Evolutionary conservation across 2,113 vertebrate genomes (phyloP).

Genomic region (Xyliphius kryptos): DNA sequence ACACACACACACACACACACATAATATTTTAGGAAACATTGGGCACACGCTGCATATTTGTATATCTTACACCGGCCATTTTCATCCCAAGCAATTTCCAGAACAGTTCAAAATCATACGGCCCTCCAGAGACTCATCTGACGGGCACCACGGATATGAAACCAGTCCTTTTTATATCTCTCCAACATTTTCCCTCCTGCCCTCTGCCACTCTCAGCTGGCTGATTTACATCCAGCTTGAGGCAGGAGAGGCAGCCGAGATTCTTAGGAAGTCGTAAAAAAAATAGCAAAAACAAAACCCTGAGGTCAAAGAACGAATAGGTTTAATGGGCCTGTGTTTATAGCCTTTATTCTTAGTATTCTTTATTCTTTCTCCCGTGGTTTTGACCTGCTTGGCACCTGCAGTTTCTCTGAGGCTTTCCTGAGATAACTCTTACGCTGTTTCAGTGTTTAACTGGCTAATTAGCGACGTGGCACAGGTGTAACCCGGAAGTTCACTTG

Average conservation of each 20-base stretch:
- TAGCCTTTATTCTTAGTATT: no score
- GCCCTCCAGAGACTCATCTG: slow-evolving; percentile 78
- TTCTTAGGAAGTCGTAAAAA: slow-evolving; percentile 73
- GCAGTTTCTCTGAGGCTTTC: slow-evolving; percentile 10
- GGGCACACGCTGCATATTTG: slow-evolving; percentile 59
- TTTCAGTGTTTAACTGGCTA: slow-evolving; percentile 13
- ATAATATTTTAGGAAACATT: slow-evolving; percentile 60
- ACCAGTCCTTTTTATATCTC: slow-evolving; percentile 64
- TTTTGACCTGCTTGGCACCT: background rate
- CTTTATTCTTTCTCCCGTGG: background rate
- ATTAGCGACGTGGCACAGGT: slow-evolving; percentile 16
- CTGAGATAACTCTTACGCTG: background rate
- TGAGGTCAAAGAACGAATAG: slow-evolving; percentile 7
- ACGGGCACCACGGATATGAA: slow-evolving; percentile 70
- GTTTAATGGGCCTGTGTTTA: no score
- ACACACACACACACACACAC: no score
- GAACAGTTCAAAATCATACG: slow-evolving; percentile 74
- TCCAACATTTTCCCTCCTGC: slow-evolving; percentile 70
- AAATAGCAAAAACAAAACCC: slow-evolving; percentile 53
- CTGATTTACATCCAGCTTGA: slow-evolving; percentile 78
- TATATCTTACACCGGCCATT: slow-evolving; percentile 57
- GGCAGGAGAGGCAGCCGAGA: slow-evolving; percentile 58
- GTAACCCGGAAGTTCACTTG: no score
- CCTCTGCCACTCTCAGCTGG: slow-evolving; percentile 74
- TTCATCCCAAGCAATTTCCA: slow-evolving; percentile 70